Conservation (phyloP, 1,140 invertebrate genomes). For the Brachionus paranguensis region DNA sequence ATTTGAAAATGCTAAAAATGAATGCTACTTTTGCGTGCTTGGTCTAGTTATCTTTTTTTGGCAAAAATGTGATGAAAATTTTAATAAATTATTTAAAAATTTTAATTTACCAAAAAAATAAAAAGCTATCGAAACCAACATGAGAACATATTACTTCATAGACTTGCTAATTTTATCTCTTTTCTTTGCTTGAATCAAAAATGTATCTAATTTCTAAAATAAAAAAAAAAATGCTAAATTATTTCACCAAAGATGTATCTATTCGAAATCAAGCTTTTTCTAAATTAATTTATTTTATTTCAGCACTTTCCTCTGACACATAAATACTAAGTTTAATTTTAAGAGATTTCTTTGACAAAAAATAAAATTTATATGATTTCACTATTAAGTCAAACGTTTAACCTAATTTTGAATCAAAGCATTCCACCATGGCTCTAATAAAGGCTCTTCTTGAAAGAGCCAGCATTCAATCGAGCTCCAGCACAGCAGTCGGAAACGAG, state of each 20-base stretch:
- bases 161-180: not conserved
- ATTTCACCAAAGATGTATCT: not conserved
- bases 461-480: not conserved
- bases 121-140: slow-evolving; percentile 20
- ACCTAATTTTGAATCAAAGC: not conserved
- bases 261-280: not conserved
- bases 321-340: not conserved
- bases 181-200: not conserved
- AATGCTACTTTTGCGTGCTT: not conserved
- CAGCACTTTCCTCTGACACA: not conserved
- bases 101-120: not conserved
- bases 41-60: not conserved
- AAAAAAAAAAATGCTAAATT: not conserved
- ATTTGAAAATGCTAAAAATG: not conserved
- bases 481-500: not conserved
- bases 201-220: not conserved
- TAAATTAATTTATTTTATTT: too few species aligned
- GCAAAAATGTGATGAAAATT: not conserved
- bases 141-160: not conserved
- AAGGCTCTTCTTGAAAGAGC: not conserved
- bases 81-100: not conserved
- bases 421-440: not conserved
- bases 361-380: not conserved
- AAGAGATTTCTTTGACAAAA: too few species aligned
- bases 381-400: not conserved